Percentiles rank a stretch among this genome's conserved stretches.
Conservation (phyloP, 2,888 invertebrate genomes). For the Deladenus siricidicola region DNA sequence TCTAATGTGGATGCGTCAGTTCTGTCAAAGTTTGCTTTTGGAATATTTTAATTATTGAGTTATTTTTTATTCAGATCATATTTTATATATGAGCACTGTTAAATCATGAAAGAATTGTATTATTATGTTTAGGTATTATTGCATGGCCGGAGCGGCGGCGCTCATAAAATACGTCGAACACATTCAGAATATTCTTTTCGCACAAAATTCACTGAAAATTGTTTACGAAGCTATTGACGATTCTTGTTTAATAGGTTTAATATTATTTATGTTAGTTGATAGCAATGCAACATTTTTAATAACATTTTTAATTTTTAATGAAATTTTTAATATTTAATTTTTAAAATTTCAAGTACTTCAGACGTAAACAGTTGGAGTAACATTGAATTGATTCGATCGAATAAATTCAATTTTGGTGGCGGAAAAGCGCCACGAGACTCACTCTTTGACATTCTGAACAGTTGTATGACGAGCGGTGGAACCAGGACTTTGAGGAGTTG, state of each 20-base stretch:
- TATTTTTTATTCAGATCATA: background rate
- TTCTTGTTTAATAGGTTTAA: slow-evolving; percentile 68
- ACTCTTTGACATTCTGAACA: slow-evolving; percentile 65
- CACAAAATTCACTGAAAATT: slow-evolving; percentile 69
- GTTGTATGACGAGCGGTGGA: slow-evolving; percentile 69
- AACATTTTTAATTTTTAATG: too few species aligned
- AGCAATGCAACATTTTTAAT: too few species aligned
- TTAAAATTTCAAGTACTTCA: slow-evolving; percentile 55
- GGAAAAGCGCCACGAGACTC: slow-evolving; percentile 54
- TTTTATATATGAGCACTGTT: background rate
- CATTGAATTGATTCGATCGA: slow-evolving; percentile 59
- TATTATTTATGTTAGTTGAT: background rate
- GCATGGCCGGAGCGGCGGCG: slow-evolving; percentile 74
- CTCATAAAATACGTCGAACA: slow-evolving; percentile 75
- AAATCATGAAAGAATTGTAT: background rate
- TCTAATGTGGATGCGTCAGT: slow-evolving; percentile 56
- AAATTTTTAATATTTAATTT: too few species aligned
- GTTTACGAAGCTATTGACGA: slow-evolving; percentile 74
- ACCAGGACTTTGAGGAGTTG: slow-evolving; percentile 70
- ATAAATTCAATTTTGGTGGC: slow-evolving; percentile 61
- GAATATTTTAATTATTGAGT: background rate
- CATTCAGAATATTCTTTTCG: slow-evolving; percentile 68
- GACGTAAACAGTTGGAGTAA: slow-evolving; percentile 74
- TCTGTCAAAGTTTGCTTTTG: slow-evolving; percentile 25
- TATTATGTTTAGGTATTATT: slow-evolving; percentile 67